Evolutionary conservation across 2,888 invertebrate species (phyloP), one percentile per base, ranked within the genome.

Genomic region (Mythimna impura): DNA sequence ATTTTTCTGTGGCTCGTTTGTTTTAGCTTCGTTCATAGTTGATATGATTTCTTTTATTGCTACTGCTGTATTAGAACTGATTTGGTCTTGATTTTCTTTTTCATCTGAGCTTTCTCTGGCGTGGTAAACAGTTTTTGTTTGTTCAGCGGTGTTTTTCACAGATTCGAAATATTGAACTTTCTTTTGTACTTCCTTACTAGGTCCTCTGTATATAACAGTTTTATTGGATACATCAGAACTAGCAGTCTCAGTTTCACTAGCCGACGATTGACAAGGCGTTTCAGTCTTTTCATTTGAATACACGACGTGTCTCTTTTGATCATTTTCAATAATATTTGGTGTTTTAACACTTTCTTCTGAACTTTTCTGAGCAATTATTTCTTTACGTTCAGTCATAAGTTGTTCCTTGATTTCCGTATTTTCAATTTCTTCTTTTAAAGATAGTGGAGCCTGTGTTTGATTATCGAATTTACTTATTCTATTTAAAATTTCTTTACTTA

Each of bases 91-190:
- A 80, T 94, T 95, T 78, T 95, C 94, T 84, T 96, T 96, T 82
- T 96, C 96, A 65, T 95, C 92, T 1, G 95, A 95, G 85, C 94
- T 96, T 84, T 97, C 97, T 73, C 96, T 94, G 0, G 97, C 96
- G 74, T 96, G 97, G 81, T 97, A 96, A 73, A 96, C 91, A 8
- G 93, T 95, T 80, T 94, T 94, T 54, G 92, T 91, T 65, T 94
- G 91, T n/a, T 96, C 96, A 50, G 95, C 93, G 7, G 96, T 92
- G 66, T 94, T 96, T 83, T 97, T 97, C 0, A 97, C 97, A 4
- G 97, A 97, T 92, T 98, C 98, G 89, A 98, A 98, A 93, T 98
- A 98, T 90, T 98, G 97, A 1, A 98, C 97, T 92, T 98, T 98
- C 86, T 97, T 97, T 72, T 97, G 97, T 0, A 98, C 97, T 82